A percentile compares a stretch with the other conserved stretches of the same genome.
Conservation (phyloP, 1,140 invertebrate genomes). For the Ptiloglossa arizonensis region DNA sequence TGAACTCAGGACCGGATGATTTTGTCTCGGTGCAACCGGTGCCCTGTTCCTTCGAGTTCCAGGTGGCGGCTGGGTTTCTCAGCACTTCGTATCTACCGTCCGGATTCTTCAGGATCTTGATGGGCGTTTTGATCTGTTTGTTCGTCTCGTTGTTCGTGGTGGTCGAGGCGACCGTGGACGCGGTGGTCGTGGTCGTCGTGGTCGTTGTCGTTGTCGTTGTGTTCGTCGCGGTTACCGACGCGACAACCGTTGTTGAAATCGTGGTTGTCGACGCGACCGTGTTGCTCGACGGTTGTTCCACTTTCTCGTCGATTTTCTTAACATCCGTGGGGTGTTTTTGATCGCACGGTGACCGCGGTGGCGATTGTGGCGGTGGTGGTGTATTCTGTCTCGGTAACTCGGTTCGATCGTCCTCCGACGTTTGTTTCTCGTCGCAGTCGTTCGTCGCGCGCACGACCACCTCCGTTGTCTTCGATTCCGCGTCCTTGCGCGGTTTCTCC, state of each 20-base stretch:
- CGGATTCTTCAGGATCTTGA: slow-evolving; percentile 77
- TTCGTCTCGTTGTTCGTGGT: neutral
- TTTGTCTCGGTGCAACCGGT: slow-evolving; percentile 44
- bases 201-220: neutral
- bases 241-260: neutral
- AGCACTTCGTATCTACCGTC: slow-evolving; percentile 75
- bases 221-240: neutral
- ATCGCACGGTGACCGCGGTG: neutral
- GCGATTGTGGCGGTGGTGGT: too few relatives aligned
- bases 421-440: neutral
- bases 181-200: neutral
- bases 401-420: slow-evolving; percentile 7
- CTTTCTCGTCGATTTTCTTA: slow-evolving; percentile 4
- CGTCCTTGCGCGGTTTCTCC: slow-evolving; percentile 1
- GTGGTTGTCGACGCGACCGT: neutral
- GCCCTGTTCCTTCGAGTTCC: slow-evolving; percentile 34
- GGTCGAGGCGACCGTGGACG: neutral
- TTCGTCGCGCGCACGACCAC: neutral
- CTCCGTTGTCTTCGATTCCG: neutral
- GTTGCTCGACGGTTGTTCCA: neutral
- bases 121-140: slow-evolving; percentile 74
- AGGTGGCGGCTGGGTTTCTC: slow-evolving; percentile 25
- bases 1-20: slow-evolving; percentile 69
- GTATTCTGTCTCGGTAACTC: neutral
- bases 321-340: neutral